These are phyloP conservation scores for Rhagium mordax DNA, from an alignment of 2,888 invertebrate species.

Conservation along the genomic window DNA sequence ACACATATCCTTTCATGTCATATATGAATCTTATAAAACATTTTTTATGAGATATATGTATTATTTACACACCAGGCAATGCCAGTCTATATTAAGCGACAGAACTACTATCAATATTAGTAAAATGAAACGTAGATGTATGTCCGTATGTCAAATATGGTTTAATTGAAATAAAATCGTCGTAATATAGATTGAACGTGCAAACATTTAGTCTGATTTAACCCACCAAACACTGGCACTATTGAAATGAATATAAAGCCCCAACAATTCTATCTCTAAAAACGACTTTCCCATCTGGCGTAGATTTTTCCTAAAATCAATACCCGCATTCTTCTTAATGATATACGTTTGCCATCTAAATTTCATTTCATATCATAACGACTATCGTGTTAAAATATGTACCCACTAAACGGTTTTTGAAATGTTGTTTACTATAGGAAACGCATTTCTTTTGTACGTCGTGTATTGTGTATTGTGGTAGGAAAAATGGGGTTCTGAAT, in stretches of 20 bases:
- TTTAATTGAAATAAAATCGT: too few species aligned
- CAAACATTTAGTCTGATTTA: not conserved
- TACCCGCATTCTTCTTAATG: not conserved
- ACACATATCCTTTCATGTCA: not conserved
- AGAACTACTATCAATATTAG: not conserved
- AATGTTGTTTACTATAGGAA: slow-evolving; percentile 1
- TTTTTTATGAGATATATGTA: not conserved
- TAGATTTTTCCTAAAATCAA: not conserved
- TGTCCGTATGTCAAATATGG: too few species aligned
- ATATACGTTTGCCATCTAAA: not conserved
- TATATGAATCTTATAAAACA: not conserved
- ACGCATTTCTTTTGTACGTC: slow-evolving; percentile 9
- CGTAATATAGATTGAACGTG: too few species aligned
- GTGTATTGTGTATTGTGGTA: slow-evolving; percentile 10
- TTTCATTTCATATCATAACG: slow-evolving; percentile 19
- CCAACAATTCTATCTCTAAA: not conserved
- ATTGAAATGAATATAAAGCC: not conserved
- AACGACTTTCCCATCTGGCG: not conserved
- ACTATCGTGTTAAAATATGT: slow-evolving; percentile 10
- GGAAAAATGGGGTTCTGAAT: slow-evolving; percentile 25
- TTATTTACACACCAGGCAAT: not conserved
- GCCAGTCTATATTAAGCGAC: not conserved
- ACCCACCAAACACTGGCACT: not conserved
- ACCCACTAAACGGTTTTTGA: slow-evolving; percentile 23
- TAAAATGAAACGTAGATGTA: too few species aligned